These are phyloP conservation scores for Pseudolaguvia tuberculata DNA, from an alignment of 2,113 vertebrate genomes.

Conservation along the genomic window DNA sequence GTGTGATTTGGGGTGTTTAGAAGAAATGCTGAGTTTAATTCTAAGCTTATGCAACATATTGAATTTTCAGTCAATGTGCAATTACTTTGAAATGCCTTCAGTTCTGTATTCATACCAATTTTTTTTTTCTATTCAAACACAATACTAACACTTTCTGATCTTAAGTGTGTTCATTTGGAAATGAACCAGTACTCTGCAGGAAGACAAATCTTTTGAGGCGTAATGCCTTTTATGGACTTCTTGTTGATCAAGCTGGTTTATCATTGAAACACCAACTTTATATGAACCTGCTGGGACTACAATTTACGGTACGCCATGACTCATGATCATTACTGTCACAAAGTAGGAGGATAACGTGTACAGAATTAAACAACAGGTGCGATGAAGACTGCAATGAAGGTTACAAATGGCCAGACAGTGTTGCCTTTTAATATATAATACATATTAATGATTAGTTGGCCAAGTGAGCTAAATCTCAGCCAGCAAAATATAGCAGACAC, in stretches of 20 bases:
- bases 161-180: conserved; percentile 1
- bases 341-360: background rate
- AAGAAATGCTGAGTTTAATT: conserved; percentile 1
- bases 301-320: background rate
- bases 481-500: background rate
- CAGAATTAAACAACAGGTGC: background rate
- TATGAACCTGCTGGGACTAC: background rate
- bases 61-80: conserved; percentile 7
- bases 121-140: conserved; percentile 2
- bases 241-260: background rate
- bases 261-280: background rate
- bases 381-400: background rate
- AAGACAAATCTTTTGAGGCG: background rate
- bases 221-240: background rate
- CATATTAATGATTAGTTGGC: background rate
- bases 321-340: background rate
- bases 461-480: background rate
- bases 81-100: conserved; percentile 13
- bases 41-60: background rate
- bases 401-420: background rate
- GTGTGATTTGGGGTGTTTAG: background rate
- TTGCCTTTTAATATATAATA: background rate
- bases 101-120: conserved; percentile 1
- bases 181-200: background rate
- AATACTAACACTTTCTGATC: conserved; percentile 8